Evolutionary conservation across 2,888 invertebrate genomes (phyloP).

Genomic region (Orchesellides sinensis): DNA sequence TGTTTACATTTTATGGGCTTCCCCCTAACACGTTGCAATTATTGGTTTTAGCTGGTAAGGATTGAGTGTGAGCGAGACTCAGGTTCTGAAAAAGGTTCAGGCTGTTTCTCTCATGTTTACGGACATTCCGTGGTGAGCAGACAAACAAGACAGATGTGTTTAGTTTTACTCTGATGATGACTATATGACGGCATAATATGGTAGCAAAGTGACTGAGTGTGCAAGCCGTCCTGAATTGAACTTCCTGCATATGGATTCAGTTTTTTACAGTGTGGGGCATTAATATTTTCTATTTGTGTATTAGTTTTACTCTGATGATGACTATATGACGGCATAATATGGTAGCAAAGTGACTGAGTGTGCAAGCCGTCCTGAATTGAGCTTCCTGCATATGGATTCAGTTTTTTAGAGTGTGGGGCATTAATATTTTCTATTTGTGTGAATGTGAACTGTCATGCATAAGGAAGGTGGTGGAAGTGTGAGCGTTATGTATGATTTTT

Average conservation of each 20-base stretch:
- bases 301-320: too few species aligned
- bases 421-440: not conserved
- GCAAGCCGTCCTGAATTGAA: too few species aligned
- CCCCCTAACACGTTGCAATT: slow-evolving; percentile 25
- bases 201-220: too few species aligned
- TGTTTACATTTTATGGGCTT: slow-evolving; percentile 62
- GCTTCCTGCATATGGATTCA: slow-evolving; percentile 2
- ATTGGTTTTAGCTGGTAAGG: not conserved
- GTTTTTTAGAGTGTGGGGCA: too few species aligned
- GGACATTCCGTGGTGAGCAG: not conserved
- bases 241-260: slow-evolving; percentile 5
- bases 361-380: too few species aligned
- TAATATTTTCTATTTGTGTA: not conserved
- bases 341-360: too few species aligned
- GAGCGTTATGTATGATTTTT: too few species aligned
- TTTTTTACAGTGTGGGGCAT: too few species aligned
- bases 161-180: too few species aligned
- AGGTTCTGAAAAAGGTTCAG: slow-evolving; percentile 10
- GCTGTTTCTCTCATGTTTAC: not conserved
- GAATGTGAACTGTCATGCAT: slow-evolving; percentile 25
- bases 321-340: too few species aligned
- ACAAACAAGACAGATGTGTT: slow-evolving; percentile 37
- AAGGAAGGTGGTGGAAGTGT: slow-evolving; percentile 5
- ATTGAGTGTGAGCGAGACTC: not conserved
- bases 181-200: too few species aligned